A percentile compares a stretch with the other conserved stretches of the same genome.
Evolutionary conservation across 1,140 invertebrate genomes (phyloP).

Genomic region (Ceratina japonica): DNA sequence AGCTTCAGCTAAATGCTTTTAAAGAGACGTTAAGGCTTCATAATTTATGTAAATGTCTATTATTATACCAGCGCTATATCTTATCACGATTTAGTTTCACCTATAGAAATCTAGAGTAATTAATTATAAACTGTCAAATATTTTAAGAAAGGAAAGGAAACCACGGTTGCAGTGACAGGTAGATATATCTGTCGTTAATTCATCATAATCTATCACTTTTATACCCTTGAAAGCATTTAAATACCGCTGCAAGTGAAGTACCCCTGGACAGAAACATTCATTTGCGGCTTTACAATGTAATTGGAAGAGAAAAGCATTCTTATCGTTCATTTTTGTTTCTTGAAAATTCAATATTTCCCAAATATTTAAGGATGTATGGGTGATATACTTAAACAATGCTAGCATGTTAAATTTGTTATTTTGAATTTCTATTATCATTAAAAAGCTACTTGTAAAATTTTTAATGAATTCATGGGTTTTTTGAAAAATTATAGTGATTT

Average conservation of each 20-base stretch:
- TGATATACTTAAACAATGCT: too few species aligned
- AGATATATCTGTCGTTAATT: neutral
- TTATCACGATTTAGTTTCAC: neutral
- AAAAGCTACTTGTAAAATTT: too few species aligned
- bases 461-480: too few species aligned
- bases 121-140: neutral
- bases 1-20: too few species aligned
- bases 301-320: neutral
- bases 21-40: neutral
- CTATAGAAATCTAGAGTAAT: neutral
- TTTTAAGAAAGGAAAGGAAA: neutral
- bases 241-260: neutral
- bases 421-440: too few species aligned
- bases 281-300: neutral
- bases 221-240: neutral
- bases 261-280: conserved; percentile 3
- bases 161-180: neutral
- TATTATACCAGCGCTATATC: too few species aligned
- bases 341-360: neutral
- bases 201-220: conserved; percentile 2
- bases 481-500: too few species aligned
- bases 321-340: neutral
- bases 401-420: too few species aligned
- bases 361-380: too few species aligned
- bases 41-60: neutral